A percentile compares a stretch with the other conserved stretches of the same genome.
phyloP scores from a whole-genome alignment of 2,113 vertebrate genomes.

The Bungarus multicinctus region DNA sequence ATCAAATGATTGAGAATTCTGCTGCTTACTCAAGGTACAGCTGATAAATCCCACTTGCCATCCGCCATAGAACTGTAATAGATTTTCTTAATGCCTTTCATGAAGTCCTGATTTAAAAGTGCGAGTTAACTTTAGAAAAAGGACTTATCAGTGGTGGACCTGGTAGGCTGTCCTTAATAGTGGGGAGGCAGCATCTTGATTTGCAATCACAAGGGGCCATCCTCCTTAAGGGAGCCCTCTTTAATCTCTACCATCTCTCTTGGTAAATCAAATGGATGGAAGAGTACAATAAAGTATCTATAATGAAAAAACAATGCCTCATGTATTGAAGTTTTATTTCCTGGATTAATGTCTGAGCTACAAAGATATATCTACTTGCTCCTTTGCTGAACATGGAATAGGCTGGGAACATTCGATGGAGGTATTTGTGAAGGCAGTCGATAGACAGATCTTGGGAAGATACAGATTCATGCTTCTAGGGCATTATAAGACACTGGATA shows the following conservation, averaged over 20 bases:
- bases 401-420: background rate
- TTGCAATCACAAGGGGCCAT: constrained; percentile 1
- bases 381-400: background rate
- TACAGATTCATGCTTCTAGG: background rate
- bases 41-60: constrained; percentile 72
- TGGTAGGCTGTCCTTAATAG: constrained; percentile 4
- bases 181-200: constrained; percentile 29
- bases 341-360: background rate
- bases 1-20: constrained; percentile 82
- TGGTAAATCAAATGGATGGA: constrained; percentile 26
- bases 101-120: constrained; percentile 77
- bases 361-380: background rate
- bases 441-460: background rate
- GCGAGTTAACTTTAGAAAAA: constrained; percentile 67
- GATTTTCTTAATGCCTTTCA: constrained; percentile 78
- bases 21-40: constrained; percentile 79
- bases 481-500: background rate
- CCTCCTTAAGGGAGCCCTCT: constrained; percentile 47
- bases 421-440: too few species aligned
- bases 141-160: constrained; percentile 66
- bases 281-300: constrained; percentile 27
- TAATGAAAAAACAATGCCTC: constrained; percentile 47
- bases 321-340: background rate
- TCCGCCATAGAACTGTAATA: constrained; percentile 75
- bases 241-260: constrained; percentile 55